Conservation (phyloP, 1,140 invertebrate species). For the Pseudomyrmex gracilis region DNA sequence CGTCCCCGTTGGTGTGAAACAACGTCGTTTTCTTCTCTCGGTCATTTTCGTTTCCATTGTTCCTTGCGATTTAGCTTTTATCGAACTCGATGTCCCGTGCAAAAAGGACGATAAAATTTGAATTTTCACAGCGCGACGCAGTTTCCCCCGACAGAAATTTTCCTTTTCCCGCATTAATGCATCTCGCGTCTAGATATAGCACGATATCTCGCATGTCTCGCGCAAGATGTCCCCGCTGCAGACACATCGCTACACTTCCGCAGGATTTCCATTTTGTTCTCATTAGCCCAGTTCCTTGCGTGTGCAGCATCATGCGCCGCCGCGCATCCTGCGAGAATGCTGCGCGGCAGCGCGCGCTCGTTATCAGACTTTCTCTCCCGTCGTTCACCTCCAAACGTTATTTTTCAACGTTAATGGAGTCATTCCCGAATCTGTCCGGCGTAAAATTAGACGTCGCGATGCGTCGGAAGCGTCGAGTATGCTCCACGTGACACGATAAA, state of each 20-base stretch:
- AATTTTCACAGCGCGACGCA: constrained; percentile 1
- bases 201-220: not conserved
- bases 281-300: not conserved
- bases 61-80: not conserved
- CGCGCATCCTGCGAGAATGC: not conserved
- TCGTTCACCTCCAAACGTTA: not conserved
- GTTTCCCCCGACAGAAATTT: not conserved
- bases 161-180: constrained; percentile 20
- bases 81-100: not conserved
- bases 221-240: not conserved
- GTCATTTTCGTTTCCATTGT: not conserved
- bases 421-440: constrained; percentile 33
- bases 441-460: constrained; percentile 45
- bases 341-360: not conserved
- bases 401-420: constrained; percentile 21
- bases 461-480: constrained; percentile 9
- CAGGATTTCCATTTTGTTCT: not conserved
- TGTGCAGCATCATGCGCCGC: not conserved
- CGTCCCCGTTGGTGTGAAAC: not conserved
- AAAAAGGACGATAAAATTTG: not conserved
- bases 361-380: not conserved
- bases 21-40: not conserved
- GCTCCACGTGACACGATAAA: constrained; percentile 12
- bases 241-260: not conserved
- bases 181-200: not conserved